Base-by-base conservation (phyloP, 2,888 invertebrate species). In the Eupeodes latifasciatus region DNA sequence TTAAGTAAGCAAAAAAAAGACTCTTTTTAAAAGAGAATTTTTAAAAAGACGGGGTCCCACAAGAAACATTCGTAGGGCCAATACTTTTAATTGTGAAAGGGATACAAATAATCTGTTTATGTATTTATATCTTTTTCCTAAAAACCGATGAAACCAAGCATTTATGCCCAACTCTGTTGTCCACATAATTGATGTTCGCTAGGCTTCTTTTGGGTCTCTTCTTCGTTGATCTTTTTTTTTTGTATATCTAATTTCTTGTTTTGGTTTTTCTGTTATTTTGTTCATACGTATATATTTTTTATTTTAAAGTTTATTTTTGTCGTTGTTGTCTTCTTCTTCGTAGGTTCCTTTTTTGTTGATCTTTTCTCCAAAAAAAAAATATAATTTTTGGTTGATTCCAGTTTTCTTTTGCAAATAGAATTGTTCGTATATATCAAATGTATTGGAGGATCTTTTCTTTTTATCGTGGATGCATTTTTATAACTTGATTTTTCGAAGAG, bases 381-480 rank as follows among this genome's bases (percentile, higher is more conserved):
- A 40, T 40, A 27, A 3, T 40, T 40, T 14, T 36, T 11, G 40
- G 81, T 72, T 59, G 36, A 84, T 88, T 88, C 88, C 84, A 88
- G 88, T 81, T 88, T 82, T 88, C 69, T 76, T 84, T 84, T 67
- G 85, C 69, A 57, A 81, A 81, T 74, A 62, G 61, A 66, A 47
- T 64, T 74, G 77, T 79, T 61, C 66, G 76, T 80, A 47, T 27
- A n/a, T 16, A 72, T 40, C 5, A 3, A 2, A 27, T 34, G 72
- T 7, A 40, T 40, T 40, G 57, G 36, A 61, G 53, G 10, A 40
- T 51, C 57, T 11, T 57, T 57, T 57, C 7, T 6, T 62, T 62
- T 81, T 3, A 2, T 3, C 27, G 81, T 84, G 40, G 74, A 77
- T 62, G 62, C 80, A 66, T 66, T 40, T 66, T 40, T 86, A 62